Base-by-base conservation (phyloP, 2,888 invertebrate species). In the Lissocephala sabroskyi region DNA sequence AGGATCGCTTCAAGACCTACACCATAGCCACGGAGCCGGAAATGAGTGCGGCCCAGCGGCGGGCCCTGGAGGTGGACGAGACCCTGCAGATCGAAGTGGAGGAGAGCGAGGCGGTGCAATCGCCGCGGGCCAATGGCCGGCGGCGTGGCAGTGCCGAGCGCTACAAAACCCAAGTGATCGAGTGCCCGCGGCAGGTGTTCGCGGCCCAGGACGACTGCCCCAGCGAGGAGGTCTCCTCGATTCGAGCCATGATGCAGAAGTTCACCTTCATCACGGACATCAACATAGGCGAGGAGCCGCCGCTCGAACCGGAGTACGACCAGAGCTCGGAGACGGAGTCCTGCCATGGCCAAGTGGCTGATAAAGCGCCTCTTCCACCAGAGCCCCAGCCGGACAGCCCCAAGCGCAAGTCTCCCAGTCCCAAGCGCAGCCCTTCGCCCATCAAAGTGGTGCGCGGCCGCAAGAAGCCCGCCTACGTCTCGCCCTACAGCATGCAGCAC, bases 1-100 rank as follows among this genome's bases (percentile, higher is more conserved):
- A 92, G 78, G 93, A 95, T 66, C 88, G 95, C 52, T 94, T 90
- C 79, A 92, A 91, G 79, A 95, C 94, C 0, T 95, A 94, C 78
- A 94, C 93, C 0, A 92, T 94, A 32, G 90, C 89, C 0, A 90
- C 88, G 1, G 88, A 87, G 50, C 84, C 89, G 74, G 85, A 87
- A 1, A 54, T 76, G 1, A 73, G 61, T 18, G 78, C 76, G 18
- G 81, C 41, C 71, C 77, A 63, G 37, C 43, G 84, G 83, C 59
- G 59, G 1, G 54, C 57, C 0, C 47, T 19, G 0, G 66, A 70
- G 1, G 49, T 51, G 2, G 81, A 85, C 49, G 83, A 84, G 55
- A 80, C 79, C 0, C 54, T 84, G 26, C 73, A 81, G 50, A 80
- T 84, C 37, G 83, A 84, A 59, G 82, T 84, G 47, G 62, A 71